A percentile compares a stretch with the other conserved stretches of the same genome.
phyloP scores from a whole-genome alignment of 35 echinoderm and acorn worm genomes.

The Heliocidaris erythrogramma region DNA sequence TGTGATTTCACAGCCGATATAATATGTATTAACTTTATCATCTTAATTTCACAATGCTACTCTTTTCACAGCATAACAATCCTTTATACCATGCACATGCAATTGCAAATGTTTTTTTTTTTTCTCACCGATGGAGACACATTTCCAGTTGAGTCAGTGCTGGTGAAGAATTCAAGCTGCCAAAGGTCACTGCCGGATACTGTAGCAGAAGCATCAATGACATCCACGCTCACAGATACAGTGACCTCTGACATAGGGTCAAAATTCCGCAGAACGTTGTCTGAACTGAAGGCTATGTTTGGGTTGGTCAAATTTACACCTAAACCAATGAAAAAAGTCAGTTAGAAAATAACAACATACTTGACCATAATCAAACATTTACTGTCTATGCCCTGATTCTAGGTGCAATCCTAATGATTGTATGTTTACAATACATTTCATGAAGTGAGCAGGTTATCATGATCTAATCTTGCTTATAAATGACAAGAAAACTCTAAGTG shows the following conservation, averaged over 20 bases:
- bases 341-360: neutral
- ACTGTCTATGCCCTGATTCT: too few species aligned
- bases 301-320: constrained; percentile 45
- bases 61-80: neutral
- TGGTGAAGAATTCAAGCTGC: constrained; percentile 65
- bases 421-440: too few species aligned
- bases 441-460: too few species aligned
- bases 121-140: neutral
- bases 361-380: neutral
- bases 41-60: neutral
- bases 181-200: constrained; percentile 72
- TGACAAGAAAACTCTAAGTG: too few species aligned
- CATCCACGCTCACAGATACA: constrained; percentile 47
- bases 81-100: neutral
- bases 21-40: neutral
- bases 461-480: too few species aligned
- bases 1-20: neutral
- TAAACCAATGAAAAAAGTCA: neutral
- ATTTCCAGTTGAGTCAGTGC: constrained; percentile 20
- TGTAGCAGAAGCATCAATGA: constrained; percentile 22
- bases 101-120: neutral
- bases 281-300: neutral
- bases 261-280: constrained; percentile 39
- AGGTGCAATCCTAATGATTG: too few species aligned
- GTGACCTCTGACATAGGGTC: constrained; percentile 41